Evolutionary conservation across 1,140 invertebrate species (phyloP), one percentile per base, ranked within the genome.

Genomic region (Drosophila pachea): DNA sequence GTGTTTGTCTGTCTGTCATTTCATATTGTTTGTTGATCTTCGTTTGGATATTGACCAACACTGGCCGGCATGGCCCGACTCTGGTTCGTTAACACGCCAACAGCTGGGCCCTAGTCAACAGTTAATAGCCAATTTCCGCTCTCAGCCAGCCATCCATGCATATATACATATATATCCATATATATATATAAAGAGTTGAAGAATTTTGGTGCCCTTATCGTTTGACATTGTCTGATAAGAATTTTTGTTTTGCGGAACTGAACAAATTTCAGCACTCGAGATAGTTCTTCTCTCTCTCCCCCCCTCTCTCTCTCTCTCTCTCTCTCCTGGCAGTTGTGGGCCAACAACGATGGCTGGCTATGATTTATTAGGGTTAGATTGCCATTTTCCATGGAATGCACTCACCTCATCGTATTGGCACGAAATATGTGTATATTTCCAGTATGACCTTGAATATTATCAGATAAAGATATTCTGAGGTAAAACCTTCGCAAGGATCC

Each of bases 61-160:
- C 74, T 82, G 35, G 38, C 14, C 7, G 9, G 22, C 22, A 33
- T 8, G 42, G 33, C 22, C 7, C 4, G 14, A 9, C 7, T 42
- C 40, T 31, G 36, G 67, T 64, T 63, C 36, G 38, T 50, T 69
- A 58, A 63, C 42, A 47, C 42, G 63, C 61, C 59, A 66, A 75
- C 70, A 73, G 78, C 68, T 76, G 73, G 74, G 71, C 78, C 55
- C 50, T 66, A 48, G 22, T 7, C 22, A 48, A 48, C 7, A 40
- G 31, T 54, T 66, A 75, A 82, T 83, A 61, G 73, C 66, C 78
- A 73, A 84, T 79, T 83, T 83, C 79, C 73, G 76, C 60, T 78
- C 68, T 79, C 2, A 35, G 60, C 42, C 68, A 68, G 58, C 72
- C 65, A 60, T 58, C 43, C 59, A 65, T n/a, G n/a, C n/a, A n/a